Percentiles rank a stretch among this genome's conserved stretches.
Conservation (phyloP, 2,888 invertebrate genomes). For the Hydroisotoma schaefferi region DNA sequence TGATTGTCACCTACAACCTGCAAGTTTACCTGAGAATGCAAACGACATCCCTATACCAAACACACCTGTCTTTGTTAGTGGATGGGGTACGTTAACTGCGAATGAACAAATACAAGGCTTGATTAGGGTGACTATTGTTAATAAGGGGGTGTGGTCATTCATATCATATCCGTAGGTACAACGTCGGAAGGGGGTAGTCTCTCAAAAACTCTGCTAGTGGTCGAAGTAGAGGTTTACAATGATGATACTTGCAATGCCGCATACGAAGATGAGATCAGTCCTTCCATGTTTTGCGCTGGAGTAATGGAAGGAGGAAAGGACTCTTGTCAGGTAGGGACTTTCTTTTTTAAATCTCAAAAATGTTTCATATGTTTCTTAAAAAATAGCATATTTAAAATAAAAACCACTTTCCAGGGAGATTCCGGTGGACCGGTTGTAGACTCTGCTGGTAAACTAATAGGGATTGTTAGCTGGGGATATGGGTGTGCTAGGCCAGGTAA, state of each 20-base stretch:
- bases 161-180: background rate
- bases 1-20: background rate
- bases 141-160: background rate
- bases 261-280: conserved; percentile 22
- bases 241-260: conserved; percentile 29
- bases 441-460: conserved; percentile 18
- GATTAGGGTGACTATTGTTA: background rate
- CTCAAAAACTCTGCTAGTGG: conserved; percentile 27
- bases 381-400: too few species aligned
- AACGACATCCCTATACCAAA: background rate
- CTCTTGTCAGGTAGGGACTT: conserved; percentile 12
- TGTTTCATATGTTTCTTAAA: background rate
- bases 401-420: conserved; percentile 12
- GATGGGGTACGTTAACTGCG: conserved; percentile 28
- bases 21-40: background rate
- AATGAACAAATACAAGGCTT: background rate
- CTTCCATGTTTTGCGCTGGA: conserved; percentile 33
- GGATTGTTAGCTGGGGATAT: conserved; percentile 30
- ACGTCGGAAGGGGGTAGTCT: conserved; percentile 10
- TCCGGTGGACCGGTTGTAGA: conserved; percentile 23
- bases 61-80: conserved; percentile 15
- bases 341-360: background rate
- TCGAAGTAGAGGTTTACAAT: conserved; percentile 37
- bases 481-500: conserved; percentile 12
- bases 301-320: conserved; percentile 25